Evolutionary conservation across 1,140 invertebrate genomes (phyloP), one percentile per base, ranked within the genome.

Genomic region (Tetragnatha versicolor): DNA sequence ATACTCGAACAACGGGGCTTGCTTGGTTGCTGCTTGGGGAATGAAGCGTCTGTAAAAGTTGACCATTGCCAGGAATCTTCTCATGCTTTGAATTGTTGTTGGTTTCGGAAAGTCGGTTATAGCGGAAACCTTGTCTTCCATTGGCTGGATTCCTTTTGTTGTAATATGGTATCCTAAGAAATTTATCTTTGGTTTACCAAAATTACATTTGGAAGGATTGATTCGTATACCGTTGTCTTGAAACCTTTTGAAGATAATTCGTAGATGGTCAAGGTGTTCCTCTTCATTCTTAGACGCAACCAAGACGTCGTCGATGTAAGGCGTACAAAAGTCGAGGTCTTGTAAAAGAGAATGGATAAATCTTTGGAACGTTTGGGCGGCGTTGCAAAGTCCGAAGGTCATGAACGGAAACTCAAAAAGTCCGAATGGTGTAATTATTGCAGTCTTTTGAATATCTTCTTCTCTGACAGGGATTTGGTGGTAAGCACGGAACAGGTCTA

Each of bases 31-130:
- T 10, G 84, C 73, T 60, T 84, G 82, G 22, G 63, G 76, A 17
- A 87, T 61, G 73, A 86, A 87, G 76, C 79, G 83, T 3, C 81
- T 81, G 80, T 87, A 87, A 82, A 84, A 86, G 68, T 85, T 86
- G 1, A 86, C 63, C 42, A 85, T 76, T 2, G 85, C 86, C 17
- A 85, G n/a, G 79, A 85, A 86, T 2, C 81, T 55, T 61, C 83
- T 80, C 7, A 87, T 45, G 79, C 85, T 78, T 12, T 81, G 81
- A n/a, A 83, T 55, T 68, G 86, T 82, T 27, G 3, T 51, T 68
- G 3, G 86, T 86, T 66, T 33, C 51, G 83, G 82, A 2, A 81
- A 81, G 10, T 77, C 31, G 35, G 5, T 6, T 9, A 81, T 81
- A 14, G 35, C 70, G 20, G 66, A 4, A 1, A 81, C 70, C 2